phyloP scores from a whole-genome alignment of 2,797 vertebrate genomes.

The Melopsittacus undulatus region DNA sequence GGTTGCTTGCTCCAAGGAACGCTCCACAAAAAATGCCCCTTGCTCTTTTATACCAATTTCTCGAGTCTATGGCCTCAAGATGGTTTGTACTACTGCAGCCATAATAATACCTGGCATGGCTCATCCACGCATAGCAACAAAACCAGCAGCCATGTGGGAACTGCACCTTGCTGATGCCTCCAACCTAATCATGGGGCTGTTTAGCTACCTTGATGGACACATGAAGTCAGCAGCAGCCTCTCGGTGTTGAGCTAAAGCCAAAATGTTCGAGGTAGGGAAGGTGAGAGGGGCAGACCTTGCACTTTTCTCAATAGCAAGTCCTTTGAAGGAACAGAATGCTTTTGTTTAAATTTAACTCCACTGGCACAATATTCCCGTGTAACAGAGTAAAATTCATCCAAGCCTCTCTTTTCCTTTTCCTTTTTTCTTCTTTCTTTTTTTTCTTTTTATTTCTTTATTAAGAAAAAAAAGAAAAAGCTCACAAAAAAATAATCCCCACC shows the following conservation, averaged over 20 bases:
- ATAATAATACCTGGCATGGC: background rate
- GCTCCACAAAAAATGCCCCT: background rate
- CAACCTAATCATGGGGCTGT: background rate
- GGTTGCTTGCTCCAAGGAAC: fast-evolving
- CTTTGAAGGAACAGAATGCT: background rate
- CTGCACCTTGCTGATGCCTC: background rate
- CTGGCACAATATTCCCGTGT: background rate
- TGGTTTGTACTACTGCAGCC: background rate
- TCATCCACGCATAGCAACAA: background rate
- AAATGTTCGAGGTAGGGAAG: background rate
- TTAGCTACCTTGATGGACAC: fast-evolving
- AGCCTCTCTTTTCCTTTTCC: background rate
- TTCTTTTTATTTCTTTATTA: no score
- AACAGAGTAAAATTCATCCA: background rate
- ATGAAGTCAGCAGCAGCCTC: background rate
- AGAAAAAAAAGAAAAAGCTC: background rate
- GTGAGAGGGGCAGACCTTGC: background rate
- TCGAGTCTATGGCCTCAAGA: background rate
- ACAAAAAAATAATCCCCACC: background rate
- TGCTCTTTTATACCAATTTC: background rate
- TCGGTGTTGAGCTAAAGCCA: background rate
- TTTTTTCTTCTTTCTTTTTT: fast-evolving
- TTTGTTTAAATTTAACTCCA: background rate
- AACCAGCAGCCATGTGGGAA: background rate
- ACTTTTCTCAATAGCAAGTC: background rate